Evolutionary conservation across 2,797 vertebrate genomes (phyloP), one percentile per base, ranked within the genome.

Genomic region (Diplodus puntazzo): DNA sequence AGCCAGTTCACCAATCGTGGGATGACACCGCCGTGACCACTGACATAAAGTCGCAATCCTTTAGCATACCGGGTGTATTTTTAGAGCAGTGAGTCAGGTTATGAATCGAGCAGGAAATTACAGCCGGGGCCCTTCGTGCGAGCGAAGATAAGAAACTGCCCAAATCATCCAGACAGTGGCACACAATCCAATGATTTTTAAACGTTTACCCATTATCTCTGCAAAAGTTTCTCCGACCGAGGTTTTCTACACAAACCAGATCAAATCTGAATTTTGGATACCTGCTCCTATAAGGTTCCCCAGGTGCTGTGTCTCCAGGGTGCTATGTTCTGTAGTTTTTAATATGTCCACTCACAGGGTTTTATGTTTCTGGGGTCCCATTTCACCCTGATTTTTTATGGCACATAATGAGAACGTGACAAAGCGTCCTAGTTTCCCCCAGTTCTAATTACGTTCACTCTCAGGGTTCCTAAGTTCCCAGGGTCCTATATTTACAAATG

Each of bases 21-120:
- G 45, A 64, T 39, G 69, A 71, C 60, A 61, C 43, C 9, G 3
- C 48, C 42, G 68, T 77, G 75, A 69, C 66, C 59, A 34, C 54
- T 25, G 16, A 70, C 59, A 68, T 42, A 16, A 49, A 78, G 54
- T 23, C 50, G 52, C 53, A 55, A 54, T 48, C 34, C 27, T 49
- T 67, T 23, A 82, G 42, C 52, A 62, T 46, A 45, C 1, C 10
- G 30, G 3, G 20, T 43, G 62, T 63, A 73, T 81, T 70, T 77
- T 70, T 69, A 48, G 75, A 65, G 60, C 59, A 45, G 61, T 63
- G 48, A 82, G 68, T 83, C 69, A 55, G 60, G 46, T 25, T n/a
- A 43, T 20, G 2, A 34, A 34, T 0, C 61, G 18, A 70, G 8
- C 23, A 43, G 45, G 34, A 52, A 34, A 17, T 50, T 11, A 50